Evolutionary conservation across 37 sponge, comb jelly and placozoan genomes (phyloP).

Genomic region (Cladorhizidae sp.): DNA sequence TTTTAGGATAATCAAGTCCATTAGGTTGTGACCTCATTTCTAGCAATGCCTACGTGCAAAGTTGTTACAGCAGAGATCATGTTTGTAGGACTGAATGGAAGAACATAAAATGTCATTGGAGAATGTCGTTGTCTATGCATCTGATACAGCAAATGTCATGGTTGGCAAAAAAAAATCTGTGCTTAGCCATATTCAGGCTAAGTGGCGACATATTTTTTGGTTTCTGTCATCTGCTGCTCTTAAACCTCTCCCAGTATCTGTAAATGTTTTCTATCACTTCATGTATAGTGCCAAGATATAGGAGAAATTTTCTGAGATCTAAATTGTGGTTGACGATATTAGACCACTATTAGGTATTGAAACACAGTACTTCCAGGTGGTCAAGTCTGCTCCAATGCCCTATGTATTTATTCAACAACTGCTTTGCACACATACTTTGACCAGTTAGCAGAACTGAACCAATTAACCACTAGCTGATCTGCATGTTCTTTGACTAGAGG

Average conservation of each 20-base stretch:
- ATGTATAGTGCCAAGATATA: no score
- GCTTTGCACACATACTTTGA: no score
- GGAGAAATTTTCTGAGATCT: neutral
- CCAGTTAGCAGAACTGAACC: no score
- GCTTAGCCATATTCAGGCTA: no score
- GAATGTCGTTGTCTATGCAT: neutral
- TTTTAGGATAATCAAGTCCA: neutral
- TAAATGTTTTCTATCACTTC: neutral
- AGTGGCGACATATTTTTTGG: neutral
- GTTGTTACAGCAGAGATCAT: no score
- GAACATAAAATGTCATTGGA: no score
- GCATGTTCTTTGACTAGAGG: no score
- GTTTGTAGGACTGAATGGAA: neutral
- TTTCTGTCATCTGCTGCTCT: neutral
- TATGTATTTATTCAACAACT: no score
- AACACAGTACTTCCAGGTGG: no score
- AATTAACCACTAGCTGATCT: no score
- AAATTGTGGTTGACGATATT: neutral
- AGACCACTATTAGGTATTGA: neutral
- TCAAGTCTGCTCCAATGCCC: no score
- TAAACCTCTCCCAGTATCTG: neutral
- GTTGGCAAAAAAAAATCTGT: neutral
- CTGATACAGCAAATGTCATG: slow-evolving; percentile 1
- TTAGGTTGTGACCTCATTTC: neutral
- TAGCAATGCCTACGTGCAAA: no score